Base-by-base conservation (phyloP, 2,113 vertebrate genomes). In the Patagioenas fasciata region DNA sequence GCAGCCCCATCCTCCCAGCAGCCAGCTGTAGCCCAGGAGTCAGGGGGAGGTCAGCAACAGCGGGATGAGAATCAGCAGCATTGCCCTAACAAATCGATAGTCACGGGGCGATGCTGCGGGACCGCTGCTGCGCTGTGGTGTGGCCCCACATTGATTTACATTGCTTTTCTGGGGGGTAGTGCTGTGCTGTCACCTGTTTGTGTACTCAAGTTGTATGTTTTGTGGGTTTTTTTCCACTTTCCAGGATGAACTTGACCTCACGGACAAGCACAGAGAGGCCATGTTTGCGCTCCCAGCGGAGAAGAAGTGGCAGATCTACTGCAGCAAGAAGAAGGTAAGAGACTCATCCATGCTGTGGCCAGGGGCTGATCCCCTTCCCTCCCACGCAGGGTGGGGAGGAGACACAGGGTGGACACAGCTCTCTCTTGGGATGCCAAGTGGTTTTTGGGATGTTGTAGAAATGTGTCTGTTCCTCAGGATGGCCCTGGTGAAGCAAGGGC, bases 251-350 rank as follows among this genome's bases (percentile, higher is more conserved):
- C 99, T 99, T 67, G 99, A 99, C 97, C 99, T 99, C 92, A 98
- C 98, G 15, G 99, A 99, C 97, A 99, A 99, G 96, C 99, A 99
- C 97, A 98, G 99, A 95, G 99, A 99, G 97, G 99, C 99, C 95
- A 99, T 99, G 99, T 99, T 99, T n/a, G 99, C 99, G 7, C 98
- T 99, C 88, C 99, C 99, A 1, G 99, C 99, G 0, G 99, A 99
- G 97, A 99, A 99, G 95, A 99, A 99, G 96, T 99, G 99, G 99
- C 98, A 99, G 93, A 98, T 99, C 98, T 99, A 99, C 97, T 99
- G 99, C 98, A 99, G 99, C 98, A 99, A 99, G 98, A 99, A 99
- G 95, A 99, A 99, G 97, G 99, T 99, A 97, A 98, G 97, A 84
- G 44, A 56, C 28, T 14, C 0, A 0, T 56, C 16, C 2, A 11